Percentiles rank a stretch among this genome's conserved stretches.
Evolutionary conservation across 2,888 invertebrate genomes (phyloP).

Genomic region (Dasysyrphus albostriatus): DNA sequence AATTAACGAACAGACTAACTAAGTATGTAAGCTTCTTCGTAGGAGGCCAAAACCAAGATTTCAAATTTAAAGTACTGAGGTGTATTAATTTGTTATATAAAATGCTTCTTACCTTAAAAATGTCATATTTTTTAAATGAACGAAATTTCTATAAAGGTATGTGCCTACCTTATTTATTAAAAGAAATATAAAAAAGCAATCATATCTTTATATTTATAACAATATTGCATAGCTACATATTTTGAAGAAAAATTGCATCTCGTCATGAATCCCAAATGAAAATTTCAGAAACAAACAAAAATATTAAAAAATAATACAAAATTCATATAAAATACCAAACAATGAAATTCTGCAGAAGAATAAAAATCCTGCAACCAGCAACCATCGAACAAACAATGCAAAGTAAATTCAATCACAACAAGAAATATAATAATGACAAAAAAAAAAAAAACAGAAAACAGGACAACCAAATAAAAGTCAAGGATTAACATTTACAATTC

Average conservation of each 20-base stretch:
- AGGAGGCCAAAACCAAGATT: no score
- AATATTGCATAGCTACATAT: not conserved
- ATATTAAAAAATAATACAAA: not conserved
- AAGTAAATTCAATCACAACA: conserved; percentile 25
- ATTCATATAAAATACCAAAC: conserved; percentile 10
- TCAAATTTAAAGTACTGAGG: no score
- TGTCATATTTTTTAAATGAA: no score
- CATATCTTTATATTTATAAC: not conserved
- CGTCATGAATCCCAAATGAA: conserved; percentile 15
- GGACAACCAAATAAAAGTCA: conserved; percentile 69
- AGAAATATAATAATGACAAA: not conserved
- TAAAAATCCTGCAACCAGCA: not conserved
- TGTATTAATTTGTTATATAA: not conserved
- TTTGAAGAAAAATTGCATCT: conserved; percentile 18
- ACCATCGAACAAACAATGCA: not conserved
- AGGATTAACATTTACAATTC: conserved; percentile 72
- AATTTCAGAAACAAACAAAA: conserved; percentile 8
- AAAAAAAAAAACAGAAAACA: conserved; percentile 20
- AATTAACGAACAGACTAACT: no score
- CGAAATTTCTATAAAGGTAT: no score
- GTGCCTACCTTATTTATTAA: no score
- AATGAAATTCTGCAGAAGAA: not conserved
- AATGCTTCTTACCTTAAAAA: not conserved
- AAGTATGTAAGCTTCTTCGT: no score
- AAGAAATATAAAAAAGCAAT: conserved; percentile 13